Conservation (phyloP, 1,140 invertebrate genomes). For the Heliconius hewitsoni region DNA sequence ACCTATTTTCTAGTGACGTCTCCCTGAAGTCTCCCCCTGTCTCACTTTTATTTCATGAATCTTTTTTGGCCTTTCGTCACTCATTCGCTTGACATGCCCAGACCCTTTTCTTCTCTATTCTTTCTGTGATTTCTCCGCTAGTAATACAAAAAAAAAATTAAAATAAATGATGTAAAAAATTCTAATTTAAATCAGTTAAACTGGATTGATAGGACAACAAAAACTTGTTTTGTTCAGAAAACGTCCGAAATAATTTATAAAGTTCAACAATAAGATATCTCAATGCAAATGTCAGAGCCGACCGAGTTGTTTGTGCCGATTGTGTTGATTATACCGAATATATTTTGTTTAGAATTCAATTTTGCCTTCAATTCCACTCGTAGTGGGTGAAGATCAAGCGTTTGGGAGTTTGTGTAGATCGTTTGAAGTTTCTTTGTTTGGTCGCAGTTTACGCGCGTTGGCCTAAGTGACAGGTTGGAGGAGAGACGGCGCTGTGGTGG, state of each 20-base stretch:
- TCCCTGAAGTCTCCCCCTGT: no score
- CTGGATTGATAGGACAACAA: neutral
- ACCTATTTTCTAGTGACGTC: no score
- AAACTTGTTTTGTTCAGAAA: neutral
- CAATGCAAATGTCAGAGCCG: constrained; percentile 7
- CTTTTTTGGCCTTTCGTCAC: neutral
- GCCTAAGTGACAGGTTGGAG: neutral
- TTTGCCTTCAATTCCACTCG: neutral
- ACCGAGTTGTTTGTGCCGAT: constrained; percentile 7
- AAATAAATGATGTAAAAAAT: neutral
- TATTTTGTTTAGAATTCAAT: neutral
- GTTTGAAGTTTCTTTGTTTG: constrained; percentile 1
- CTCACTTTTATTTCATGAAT: no score
- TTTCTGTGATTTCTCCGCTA: neutral
- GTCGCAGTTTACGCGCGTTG: neutral
- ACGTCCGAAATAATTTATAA: constrained; percentile 1
- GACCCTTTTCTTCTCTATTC: no score
- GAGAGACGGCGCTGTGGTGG: no score
- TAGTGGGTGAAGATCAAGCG: constrained; percentile 9
- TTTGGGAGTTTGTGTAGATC: neutral
- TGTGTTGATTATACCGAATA: constrained; percentile 1
- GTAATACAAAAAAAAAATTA: neutral
- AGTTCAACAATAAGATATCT: constrained; percentile 9
- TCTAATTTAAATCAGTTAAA: neutral
- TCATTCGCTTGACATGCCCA: no score